Conservation (phyloP, 2,113 vertebrate species). For the Heloderma charlesbogerti region DNA sequence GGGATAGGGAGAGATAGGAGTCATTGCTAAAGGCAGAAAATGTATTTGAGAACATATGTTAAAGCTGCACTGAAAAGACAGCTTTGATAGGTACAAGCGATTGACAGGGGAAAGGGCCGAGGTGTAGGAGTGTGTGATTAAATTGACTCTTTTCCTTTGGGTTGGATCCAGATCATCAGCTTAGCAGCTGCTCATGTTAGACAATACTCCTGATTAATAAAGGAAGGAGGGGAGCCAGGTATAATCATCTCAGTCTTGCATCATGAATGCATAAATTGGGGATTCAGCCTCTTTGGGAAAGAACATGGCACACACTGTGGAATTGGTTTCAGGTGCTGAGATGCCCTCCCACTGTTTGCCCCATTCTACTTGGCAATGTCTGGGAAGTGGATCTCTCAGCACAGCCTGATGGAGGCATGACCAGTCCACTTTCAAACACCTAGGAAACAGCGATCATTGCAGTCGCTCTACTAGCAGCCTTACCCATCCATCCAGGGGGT, state of each 20-base stretch:
- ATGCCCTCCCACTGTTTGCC: not conserved
- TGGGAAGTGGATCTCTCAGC: not conserved
- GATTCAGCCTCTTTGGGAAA: constrained; percentile 49
- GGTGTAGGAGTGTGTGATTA: constrained; percentile 26
- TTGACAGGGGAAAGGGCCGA: constrained; percentile 19
- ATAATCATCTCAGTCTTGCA: constrained; percentile 17
- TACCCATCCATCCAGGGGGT: too few relatives aligned
- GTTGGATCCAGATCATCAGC: constrained; percentile 52
- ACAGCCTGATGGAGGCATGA: too few relatives aligned
- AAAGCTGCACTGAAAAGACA: constrained; percentile 45
- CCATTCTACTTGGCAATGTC: not conserved
- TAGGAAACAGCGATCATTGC: too few relatives aligned
- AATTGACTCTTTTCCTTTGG: constrained; percentile 38
- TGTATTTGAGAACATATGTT: not conserved
- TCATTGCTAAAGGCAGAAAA: constrained; percentile 14
- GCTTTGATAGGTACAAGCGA: constrained; percentile 40
- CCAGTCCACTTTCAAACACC: too few relatives aligned
- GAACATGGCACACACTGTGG: not conserved
- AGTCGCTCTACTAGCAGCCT: too few relatives aligned
- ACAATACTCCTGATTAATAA: constrained; percentile 64
- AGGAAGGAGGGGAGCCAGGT: constrained; percentile 36
- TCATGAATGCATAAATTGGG: constrained; percentile 51
- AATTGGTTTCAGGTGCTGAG: not conserved
- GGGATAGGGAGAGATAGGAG: constrained; percentile 20
- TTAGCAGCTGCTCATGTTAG: constrained; percentile 50